phyloP scores from a whole-genome alignment of 1,140 invertebrate species.

The Drosophila nikananu region DNA sequence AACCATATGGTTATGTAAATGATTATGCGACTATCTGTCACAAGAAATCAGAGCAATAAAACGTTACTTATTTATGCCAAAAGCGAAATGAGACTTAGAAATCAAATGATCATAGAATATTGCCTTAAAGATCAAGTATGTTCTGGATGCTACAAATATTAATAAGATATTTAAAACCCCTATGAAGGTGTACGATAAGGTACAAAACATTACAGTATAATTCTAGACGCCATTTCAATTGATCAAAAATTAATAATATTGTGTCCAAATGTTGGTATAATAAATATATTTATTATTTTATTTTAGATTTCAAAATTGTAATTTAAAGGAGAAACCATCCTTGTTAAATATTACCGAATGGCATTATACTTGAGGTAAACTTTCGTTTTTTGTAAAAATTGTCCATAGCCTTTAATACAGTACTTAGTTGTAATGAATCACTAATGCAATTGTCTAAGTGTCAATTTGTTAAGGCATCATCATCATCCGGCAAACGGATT shows the following conservation, averaged over 20 bases:
- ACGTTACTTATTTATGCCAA: not conserved
- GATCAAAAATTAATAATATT: too few relatives aligned
- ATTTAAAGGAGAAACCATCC: not conserved
- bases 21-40: conserved; percentile 1
- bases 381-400: not conserved
- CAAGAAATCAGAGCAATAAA: conserved; percentile 5
- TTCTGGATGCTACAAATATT: not conserved
- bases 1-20: conserved; percentile 36
- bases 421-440: not conserved
- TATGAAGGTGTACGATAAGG: too few relatives aligned
- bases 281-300: too few relatives aligned
- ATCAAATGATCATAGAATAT: not conserved
- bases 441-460: conserved; percentile 3
- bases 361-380: not conserved
- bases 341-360: not conserved
- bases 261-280: too few relatives aligned
- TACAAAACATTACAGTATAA: too few relatives aligned
- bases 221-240: too few relatives aligned
- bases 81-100: not conserved
- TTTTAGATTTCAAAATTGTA: not conserved
- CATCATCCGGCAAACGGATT: not conserved
- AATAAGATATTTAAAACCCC: not conserved
- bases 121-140: not conserved
- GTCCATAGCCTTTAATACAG: not conserved
- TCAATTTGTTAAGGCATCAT: conserved; percentile 4